phyloP scores from a whole-genome alignment of 2,113 vertebrate species.

The Prolemur simus region DNA sequence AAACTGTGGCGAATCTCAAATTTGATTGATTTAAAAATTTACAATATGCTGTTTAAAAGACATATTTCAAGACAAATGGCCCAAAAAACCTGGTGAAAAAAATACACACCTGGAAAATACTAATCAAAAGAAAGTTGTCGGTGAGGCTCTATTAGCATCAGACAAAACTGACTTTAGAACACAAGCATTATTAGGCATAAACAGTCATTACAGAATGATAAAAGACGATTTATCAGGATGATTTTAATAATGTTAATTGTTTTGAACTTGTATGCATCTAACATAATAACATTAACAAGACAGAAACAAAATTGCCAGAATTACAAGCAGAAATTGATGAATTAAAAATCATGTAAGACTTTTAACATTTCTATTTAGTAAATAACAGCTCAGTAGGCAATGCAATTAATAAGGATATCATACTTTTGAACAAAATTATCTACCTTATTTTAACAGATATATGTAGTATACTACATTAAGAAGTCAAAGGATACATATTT shows the following conservation, averaged over 20 bases:
- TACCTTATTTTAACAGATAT: neutral
- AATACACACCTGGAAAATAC: neutral
- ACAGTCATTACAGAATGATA: neutral
- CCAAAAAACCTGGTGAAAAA: neutral
- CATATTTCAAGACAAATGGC: neutral
- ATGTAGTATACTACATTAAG: neutral
- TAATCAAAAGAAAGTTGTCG: neutral
- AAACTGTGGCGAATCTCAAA: neutral
- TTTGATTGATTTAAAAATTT: neutral
- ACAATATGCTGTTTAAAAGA: neutral
- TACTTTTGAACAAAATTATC: neutral
- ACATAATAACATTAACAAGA: neutral
- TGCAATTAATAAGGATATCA: neutral
- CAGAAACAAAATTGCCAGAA: neutral
- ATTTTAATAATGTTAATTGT: neutral
- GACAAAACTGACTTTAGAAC: neutral
- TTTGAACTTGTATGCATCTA: neutral
- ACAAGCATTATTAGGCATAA: neutral
- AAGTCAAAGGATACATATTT: neutral
- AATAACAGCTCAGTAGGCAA: neutral
- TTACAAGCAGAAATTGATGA: slow-evolving; percentile 33
- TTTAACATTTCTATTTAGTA: neutral
- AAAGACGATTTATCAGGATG: neutral
- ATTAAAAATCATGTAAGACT: neutral
- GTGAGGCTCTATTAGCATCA: neutral